Evolutionary conservation across 2,888 invertebrate genomes (phyloP), one percentile per base, ranked within the genome.

Genomic region (Dascillus cervinus): DNA sequence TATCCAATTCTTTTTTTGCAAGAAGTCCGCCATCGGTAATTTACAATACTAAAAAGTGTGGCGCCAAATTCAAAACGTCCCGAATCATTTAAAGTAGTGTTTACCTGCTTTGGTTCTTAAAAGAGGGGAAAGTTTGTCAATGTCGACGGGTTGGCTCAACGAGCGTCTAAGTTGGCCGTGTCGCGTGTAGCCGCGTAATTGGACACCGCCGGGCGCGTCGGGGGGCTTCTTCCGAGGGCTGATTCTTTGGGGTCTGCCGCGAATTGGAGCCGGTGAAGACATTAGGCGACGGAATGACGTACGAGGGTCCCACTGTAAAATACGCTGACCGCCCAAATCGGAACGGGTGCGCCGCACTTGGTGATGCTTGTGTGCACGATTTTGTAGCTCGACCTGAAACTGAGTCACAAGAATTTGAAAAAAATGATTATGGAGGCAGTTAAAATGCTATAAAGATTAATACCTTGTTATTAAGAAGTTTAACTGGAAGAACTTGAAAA

Each of bases 121-220:
- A 39, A 72, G 50, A 9, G 73, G 72, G 32, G 72, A 72, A 44
- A 73, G 58, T 55, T 72, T 72, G 54, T 73, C 73, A 47, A 74
- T 70, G 53, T 75, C 75, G 47, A 75, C 59, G 38, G 82, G 81
- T 52, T 82, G 82, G 55, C 81, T 81, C 24, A 79, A 67, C n/a
- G 82, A 82, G 40, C 82, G 43, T 22, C 64, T 48, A 21, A 65
- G 49, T 27, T 60, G 59, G 3, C 60, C 58, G 23, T 56, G 44
- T 6, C 48, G 43, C 14, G 43, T 44, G 12, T 38, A 45, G 14
- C 39, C 39, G 9, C 55, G 43, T 22, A 55, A 38, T 25, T 51
- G 52, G 19, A 55, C 55, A 31, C 37, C 50, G 4, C 47, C 54
- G 2, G 55, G 52, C 6, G 53, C 49, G 33, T 60, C 59, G 10